Base-by-base conservation (phyloP, 2,113 vertebrate genomes). In the Tetraodon nigroviridis region DNA sequence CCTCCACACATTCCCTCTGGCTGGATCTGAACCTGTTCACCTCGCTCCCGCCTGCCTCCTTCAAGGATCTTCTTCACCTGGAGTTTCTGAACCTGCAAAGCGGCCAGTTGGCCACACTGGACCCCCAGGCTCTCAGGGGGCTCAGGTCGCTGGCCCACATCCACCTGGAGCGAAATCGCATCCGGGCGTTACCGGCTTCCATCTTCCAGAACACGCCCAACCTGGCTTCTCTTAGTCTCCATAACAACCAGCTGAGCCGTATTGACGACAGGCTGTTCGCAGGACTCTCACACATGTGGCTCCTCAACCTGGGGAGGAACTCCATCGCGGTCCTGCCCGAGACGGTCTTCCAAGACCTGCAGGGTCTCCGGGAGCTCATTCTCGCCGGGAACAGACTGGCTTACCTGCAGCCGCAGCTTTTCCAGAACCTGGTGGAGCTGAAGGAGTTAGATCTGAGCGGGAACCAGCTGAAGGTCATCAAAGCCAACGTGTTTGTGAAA, bases 281-380 rank as follows among this genome's bases (percentile, higher is more conserved):
- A 0, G 94, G 95, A 59, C 94, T 99, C 24, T 89, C 89, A 10
- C 88, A 92, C 37, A 92, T 98, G 85, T 98, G 97, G 97, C 90
- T 93, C 51, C 92, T 99, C 22, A 95, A 98, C 60, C 85, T 99
- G 0, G 96, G 95, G 15, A 95, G 97, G 94, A 99, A 99, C 67
- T 90, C 90, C 0, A 76, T 99, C n/a, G 91, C 89, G 8, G 93
- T 95, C 42, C 82, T 99, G 24, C 97, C 97, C 0, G 94, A 98
- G 56, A 86, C 80, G 0, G 80, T 76, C 10, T 98, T 99, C 78
- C 93, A 91, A 0, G 94, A 94, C 67, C 76, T 98, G 51, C 90
- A 90, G 2, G 89, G 90, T 67, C 80, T 99, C 29, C 87, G 90
- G 10, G 97, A 98, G 83, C 89, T 99, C 32, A 81, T 96, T 21